Base-by-base conservation (phyloP, 1,140 invertebrate genomes). In the Tetranychus urticae region DNA sequence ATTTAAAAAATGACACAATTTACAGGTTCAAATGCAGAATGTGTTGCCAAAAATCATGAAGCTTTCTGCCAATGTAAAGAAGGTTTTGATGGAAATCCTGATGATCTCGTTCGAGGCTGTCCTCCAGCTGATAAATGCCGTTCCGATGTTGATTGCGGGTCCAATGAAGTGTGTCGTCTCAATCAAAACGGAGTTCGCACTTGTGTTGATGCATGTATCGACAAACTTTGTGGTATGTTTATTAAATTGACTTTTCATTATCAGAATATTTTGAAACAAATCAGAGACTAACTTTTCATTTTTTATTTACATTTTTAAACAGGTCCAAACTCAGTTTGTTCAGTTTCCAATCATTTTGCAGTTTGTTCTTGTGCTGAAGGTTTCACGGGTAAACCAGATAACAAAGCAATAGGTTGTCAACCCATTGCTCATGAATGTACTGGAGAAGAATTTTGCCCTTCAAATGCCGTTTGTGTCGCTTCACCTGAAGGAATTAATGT, bases 351-450 rank as follows among this genome's bases (percentile, higher is more conserved):
- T 33, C 68, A 69, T 52, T 66, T 67, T 67, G 78, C 81, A 2
- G 74, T 83, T 13, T 92, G 88, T 68, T 78, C 78, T 6, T 92
- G 88, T 70, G 73, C 80, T 68, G 75, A 83, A 23, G 87, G 86
- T 31, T 83, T 79, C 61, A 87, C 85, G 10, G 87, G 88, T 56
- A 84, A 90, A 73, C 83, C 88, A n/a, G 66, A 66, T 35, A 63
- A 66, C 55, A 62, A 52, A 48, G 60, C 47, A 35, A 37, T 62
- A 45, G 68, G 68, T 1, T 69, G 68, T 59, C 61, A 67, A 54
- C 42, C 56, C n/a, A 62, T 63, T 47, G n/a, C 59, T 34, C 52
- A 63, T 31, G 63, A 64, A 56, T 64, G 63, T 47, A 45, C 8
- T 46, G 8, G 48, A 65, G 45, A 58, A 62, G 61, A 64, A n/a